Base-by-base conservation (phyloP, 1,140 invertebrate genomes). In the Danaus plexippus region DNA sequence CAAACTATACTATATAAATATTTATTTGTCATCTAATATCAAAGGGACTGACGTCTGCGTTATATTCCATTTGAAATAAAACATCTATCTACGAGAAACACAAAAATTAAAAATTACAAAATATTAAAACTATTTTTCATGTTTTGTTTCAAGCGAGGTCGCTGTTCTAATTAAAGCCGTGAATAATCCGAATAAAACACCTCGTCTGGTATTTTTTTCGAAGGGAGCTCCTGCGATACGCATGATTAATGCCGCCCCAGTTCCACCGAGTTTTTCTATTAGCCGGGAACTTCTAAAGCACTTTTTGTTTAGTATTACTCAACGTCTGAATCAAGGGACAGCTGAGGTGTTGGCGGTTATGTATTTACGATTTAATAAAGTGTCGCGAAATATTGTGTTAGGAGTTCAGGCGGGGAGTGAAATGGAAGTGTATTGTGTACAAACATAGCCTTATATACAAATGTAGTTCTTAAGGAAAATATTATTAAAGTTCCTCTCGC, bases 181-280 rank as follows among this genome's bases (percentile, higher is more conserved):
- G 60, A 62, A 62, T 62, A 57, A 62, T 57, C 57, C 54, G 52
- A 55, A 52, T 55, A 53, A 52, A 43, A 40, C 46, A 44, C 42
- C 43, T 43, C 40, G 42, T 47, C 41, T 40, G 42, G 13, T 32
- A 46, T 11, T 55, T 53, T 40, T 57, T 56, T 43, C 43, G 52
- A 47, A 32, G 58, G 52, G 22, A 60, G 57, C 54, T 58, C 56
- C 49, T 56, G 54, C 47, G 52, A 60, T 59, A 56, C 53, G 45
- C 57, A 61, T 69, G 70, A 72, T 72, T 66, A 67, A 69, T 72
- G 67, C 63, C 59, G 60, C 46, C 54, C 64, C 45, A 59, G 47
- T 66, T 69, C 52, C 59, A 54, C 46, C 63, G 65, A 69, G 54
- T 59, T 66, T 69, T 72, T 67, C 69, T 72, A 72, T 69, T 69